Base-by-base conservation (phyloP, 2,113 vertebrate genomes). In the Oreochromis niloticus region DNA sequence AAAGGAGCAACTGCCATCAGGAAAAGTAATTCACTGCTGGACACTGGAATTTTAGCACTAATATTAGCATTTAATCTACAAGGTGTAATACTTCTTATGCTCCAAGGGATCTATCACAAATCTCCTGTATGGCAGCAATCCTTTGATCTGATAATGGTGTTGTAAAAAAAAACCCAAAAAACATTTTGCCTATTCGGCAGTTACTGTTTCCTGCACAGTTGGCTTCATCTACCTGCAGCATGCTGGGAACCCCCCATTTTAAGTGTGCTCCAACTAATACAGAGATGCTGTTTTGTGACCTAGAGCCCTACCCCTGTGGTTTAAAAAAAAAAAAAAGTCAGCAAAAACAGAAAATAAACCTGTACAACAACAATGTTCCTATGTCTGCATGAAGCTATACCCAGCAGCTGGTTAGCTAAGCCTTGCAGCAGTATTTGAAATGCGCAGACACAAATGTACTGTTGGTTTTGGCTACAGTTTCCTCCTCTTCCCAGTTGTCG, bases 141-240 rank as follows among this genome's bases (percentile, higher is more conserved):
- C 84, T 90, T 91, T 87, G 81, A 87, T 89, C 14, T 52, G 43
- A 19, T 81, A 59, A 86, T 80, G 80, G 52, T 12, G 81, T 90
- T 87, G 19, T 6, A 73, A 71, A 7, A 4, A 14, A 41, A 41
- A 32, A 1, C 2, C 19, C 4, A 41, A 24, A 41, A 71, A 9
- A 41, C 71, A 80, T 79, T 68, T 79, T 79, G 68, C 50, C 63
- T 83, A 32, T 68, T 85, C 59, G 36, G 80, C 66, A 73, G 14
- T 56, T 87, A 56, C 87, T 55, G 78, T 89, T 82, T 85, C 39
- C 36, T 3, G 36, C 48, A 63, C 19, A 48, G 7, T 56, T 39
- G 41, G 19, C 75, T 43, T 73, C 81, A 87, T 83, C 75, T 63
- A 85, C 57, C 88, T 75, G 71, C 84, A 50, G 79, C 68, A 80